Base-by-base conservation (phyloP, 2,797 vertebrate species). In the Cossypha caffra region DNA sequence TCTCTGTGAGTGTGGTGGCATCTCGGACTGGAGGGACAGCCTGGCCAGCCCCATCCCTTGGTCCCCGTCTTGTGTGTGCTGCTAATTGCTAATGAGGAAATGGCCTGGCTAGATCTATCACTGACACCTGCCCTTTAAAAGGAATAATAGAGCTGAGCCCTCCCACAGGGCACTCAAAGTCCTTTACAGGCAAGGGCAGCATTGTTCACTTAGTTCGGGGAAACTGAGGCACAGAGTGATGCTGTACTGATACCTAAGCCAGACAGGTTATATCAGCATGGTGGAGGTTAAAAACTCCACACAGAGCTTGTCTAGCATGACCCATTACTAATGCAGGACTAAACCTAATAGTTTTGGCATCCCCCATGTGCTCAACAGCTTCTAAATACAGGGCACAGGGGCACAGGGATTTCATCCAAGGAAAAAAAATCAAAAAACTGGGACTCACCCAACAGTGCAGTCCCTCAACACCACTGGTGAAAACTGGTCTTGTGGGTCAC, bases 191-290 rank as follows among this genome's bases (percentile, higher is more conserved):
- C 15, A 18, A 21, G 2, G 51, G 28, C 84, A 43, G 31, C 26
- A 2, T 8, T 1, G 0, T n/a, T 72, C 19, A 7, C 51, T 79
- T 25, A 2, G 0, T 21, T 17, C 5, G 2, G 58, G 69, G 73
- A 92, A 88, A 83, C 42, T 59, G 78, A 95, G 86, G 81, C 79
- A 69, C 1, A 0, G 31, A 47, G 45, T 4, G 13, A 10, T 69
- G 47, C 50, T 45, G 35, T 55, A 5, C 12, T 40, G 35, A 43
- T 3, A 2, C 26, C 31, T 73, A 14, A 59, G 33, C 25, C 40
- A 13, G n/a, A 13, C 38, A 42, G 37, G 24, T 42, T 26, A 0
- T 26, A 15, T 43, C 81, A 66, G 17, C 5, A 0, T 74, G 43
- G 14, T 57, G 11, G 35, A 43, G 21, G 37, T 37, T 43, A 35